These are phyloP conservation scores for Merluccius polli DNA, from an alignment of 2,797 vertebrate species.

Conservation along the genomic window DNA sequence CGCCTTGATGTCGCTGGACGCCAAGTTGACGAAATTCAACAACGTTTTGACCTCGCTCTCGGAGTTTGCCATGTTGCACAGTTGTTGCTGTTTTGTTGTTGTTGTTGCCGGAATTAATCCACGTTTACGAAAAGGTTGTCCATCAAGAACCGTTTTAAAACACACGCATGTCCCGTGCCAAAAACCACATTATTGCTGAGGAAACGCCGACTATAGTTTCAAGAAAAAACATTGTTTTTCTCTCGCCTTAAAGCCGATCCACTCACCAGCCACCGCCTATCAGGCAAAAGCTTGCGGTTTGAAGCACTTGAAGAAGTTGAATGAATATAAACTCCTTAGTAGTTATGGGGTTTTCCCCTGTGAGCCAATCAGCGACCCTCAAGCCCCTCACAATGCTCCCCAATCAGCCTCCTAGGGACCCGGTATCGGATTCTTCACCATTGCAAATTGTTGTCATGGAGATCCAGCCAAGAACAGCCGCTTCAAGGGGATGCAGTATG, in stretches of 20 bases:
- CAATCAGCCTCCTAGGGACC: conserved; percentile 93
- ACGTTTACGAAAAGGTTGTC: conserved; percentile 28
- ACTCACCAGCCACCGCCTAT: conserved; percentile 46
- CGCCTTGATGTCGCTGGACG: conserved; percentile 97
- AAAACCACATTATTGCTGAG: conserved; percentile 52
- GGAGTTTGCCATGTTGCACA: conserved; percentile 79
- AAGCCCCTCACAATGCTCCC: conserved; percentile 94
- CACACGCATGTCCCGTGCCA: no score
- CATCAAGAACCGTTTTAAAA: conserved; percentile 18
- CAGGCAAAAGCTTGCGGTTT: no score
- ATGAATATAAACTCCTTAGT: conserved; percentile 93
- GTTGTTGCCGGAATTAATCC: conserved; percentile 58
- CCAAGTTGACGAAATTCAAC: conserved; percentile 96
- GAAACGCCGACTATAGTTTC: no score
- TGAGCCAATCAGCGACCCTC: conserved; percentile 98
- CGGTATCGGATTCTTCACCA: conserved; percentile 96
- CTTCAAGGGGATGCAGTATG: conserved; percentile 86
- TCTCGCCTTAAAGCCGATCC: no score
- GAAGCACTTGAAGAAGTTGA: conserved; percentile 92
- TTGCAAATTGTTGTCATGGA: conserved; percentile 97
- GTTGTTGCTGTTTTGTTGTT: neutral
- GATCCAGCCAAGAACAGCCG: conserved; percentile 82
- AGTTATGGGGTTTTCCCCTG: conserved; percentile 91
- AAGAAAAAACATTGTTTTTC: no score
- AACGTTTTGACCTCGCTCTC: conserved; percentile 97